Evolutionary conservation across 2,888 invertebrate species (phyloP).

Genomic region (Hetaerina titia): DNA sequence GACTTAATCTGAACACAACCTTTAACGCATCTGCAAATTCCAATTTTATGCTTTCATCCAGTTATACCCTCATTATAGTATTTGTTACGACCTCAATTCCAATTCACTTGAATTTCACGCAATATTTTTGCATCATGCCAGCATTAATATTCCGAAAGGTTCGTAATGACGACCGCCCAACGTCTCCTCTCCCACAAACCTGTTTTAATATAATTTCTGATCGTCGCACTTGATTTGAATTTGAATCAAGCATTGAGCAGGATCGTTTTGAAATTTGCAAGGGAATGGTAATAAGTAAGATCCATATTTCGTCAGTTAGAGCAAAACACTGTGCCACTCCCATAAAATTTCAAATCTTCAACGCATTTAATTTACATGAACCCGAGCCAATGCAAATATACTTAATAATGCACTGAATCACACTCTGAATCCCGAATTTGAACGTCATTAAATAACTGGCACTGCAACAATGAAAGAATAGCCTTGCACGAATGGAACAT

Average conservation of each 20-base stretch:
- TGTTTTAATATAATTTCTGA: neutral
- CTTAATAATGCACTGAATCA: too few relatives aligned
- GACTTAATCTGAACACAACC: neutral
- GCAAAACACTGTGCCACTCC: too few relatives aligned
- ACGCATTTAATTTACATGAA: too few relatives aligned
- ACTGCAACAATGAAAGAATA: too few relatives aligned
- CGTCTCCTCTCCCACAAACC: neutral
- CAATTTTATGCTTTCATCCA: conserved; percentile 14
- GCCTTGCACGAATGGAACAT: too few relatives aligned
- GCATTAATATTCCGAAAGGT: neutral
- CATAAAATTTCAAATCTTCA: too few relatives aligned
- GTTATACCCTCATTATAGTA: neutral
- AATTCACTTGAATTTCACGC: conserved; percentile 45
- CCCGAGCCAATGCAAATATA: too few relatives aligned
- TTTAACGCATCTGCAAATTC: neutral
- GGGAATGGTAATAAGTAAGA: neutral
- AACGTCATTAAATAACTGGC: too few relatives aligned
- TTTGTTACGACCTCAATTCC: conserved; percentile 1
- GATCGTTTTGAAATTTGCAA: neutral
- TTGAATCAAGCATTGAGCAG: neutral
- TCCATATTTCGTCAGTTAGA: neutral
- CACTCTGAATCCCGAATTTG: too few relatives aligned
- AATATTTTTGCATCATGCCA: neutral
- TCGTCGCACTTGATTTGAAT: neutral
- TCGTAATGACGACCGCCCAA: neutral